Percentiles rank a stretch among this genome's conserved stretches.
phyloP scores from a whole-genome alignment of 2,113 vertebrate species.

The Vulpes lagopus region DNA sequence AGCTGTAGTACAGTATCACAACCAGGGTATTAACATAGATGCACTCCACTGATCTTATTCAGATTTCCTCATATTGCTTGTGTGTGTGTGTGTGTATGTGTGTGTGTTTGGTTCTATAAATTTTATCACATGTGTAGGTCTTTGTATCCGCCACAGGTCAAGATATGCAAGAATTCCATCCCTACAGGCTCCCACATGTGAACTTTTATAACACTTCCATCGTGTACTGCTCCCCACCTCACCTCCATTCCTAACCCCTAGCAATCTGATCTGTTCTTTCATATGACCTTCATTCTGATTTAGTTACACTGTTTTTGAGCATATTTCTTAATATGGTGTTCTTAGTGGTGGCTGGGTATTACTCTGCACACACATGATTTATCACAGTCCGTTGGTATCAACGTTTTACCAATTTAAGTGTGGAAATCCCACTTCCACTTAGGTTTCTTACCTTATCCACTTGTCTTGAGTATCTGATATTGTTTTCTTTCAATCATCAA shows the following conservation, averaged over 20 bases:
- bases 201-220: neutral
- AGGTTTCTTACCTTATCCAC: neutral
- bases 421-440: neutral
- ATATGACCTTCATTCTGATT: neutral
- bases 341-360: neutral
- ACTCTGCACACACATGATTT: rapidly evolving
- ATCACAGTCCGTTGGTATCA: neutral
- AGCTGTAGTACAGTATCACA: neutral
- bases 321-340: neutral
- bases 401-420: rapidly evolving
- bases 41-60: neutral
- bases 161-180: neutral
- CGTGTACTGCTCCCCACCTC: neutral
- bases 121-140: neutral
- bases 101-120: neutral
- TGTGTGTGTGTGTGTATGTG: neutral
- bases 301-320: rapidly evolving
- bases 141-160: too few species aligned
- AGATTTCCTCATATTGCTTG: neutral
- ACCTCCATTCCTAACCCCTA: neutral
- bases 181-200: too few species aligned
- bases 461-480: neutral
- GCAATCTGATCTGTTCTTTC: neutral
- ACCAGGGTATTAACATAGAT: rapidly evolving
- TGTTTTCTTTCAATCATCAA: neutral